These are phyloP conservation scores for Apus apus DNA, from an alignment of 2,113 vertebrate species.

Conservation along the genomic window DNA sequence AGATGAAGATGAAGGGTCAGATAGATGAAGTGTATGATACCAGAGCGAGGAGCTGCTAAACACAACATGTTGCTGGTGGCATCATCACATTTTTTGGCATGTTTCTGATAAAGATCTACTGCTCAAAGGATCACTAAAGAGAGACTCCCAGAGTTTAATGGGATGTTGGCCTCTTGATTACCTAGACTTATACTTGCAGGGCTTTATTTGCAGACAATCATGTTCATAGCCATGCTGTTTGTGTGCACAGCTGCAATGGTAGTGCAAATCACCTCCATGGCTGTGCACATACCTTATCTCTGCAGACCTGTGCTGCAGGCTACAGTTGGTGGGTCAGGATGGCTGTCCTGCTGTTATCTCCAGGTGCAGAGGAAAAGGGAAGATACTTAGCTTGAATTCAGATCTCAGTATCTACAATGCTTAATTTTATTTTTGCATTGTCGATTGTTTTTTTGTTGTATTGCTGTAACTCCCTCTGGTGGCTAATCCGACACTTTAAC, in stretches of 20 bases:
- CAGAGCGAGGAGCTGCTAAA: neutral
- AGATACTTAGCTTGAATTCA: neutral
- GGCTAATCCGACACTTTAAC: neutral
- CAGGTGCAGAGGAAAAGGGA: neutral
- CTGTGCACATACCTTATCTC: neutral
- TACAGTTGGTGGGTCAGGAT: neutral
- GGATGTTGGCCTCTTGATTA: neutral
- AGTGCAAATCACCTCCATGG: rapidly evolving
- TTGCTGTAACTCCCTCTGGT: constrained; percentile 39
- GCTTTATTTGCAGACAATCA: neutral
- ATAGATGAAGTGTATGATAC: neutral
- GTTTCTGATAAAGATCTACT: neutral
- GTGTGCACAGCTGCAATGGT: too few species aligned
- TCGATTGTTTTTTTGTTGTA: neutral
- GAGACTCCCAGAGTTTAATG: neutral
- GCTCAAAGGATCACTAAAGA: neutral
- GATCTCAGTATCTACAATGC: neutral
- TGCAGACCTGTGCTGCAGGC: neutral
- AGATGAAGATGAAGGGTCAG: neutral
- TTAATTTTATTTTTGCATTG: neutral
- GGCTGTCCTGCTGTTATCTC: neutral
- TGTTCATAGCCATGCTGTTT: neutral
- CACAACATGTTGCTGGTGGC: neutral
- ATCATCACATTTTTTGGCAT: neutral
- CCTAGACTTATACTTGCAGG: neutral